Evolutionary conservation across 2,888 invertebrate species (phyloP).

Genomic region (Penaeus monodon): DNA sequence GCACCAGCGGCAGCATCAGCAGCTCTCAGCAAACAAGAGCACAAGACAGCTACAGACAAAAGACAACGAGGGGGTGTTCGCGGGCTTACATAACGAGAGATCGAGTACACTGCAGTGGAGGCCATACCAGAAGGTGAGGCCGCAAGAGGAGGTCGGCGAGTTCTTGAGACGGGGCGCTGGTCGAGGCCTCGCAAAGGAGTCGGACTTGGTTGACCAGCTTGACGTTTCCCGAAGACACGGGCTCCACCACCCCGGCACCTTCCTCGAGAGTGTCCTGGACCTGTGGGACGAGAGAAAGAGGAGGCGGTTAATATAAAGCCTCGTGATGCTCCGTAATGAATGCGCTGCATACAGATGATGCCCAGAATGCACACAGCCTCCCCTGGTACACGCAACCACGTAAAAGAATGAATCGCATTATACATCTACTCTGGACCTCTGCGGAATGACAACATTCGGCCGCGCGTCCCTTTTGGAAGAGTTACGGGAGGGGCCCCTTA

Average conservation of each 20-base stretch:
- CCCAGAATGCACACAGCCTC: not conserved
- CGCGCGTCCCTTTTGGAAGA: too few relatives aligned
- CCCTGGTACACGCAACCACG: too few relatives aligned
- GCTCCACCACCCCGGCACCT: constrained; percentile 50
- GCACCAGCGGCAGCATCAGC: too few relatives aligned
- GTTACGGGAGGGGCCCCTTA: too few relatives aligned
- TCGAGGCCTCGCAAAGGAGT: constrained; percentile 41
- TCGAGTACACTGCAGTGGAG: constrained; percentile 49
- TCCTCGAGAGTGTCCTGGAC: constrained; percentile 54
- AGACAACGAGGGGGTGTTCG: constrained; percentile 44
- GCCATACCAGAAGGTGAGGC: constrained; percentile 65
- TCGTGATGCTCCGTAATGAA: not conserved
- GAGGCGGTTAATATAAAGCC: not conserved
- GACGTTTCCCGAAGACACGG: constrained; percentile 39
- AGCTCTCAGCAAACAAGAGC: too few relatives aligned
- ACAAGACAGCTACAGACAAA: not conserved
- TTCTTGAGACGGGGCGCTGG: constrained; percentile 50
- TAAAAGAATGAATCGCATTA: too few relatives aligned
- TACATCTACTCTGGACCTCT: too few relatives aligned
- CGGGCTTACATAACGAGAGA: constrained; percentile 63
- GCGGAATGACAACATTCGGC: too few relatives aligned
- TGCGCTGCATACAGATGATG: not conserved
- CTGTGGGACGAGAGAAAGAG: constrained; percentile 10
- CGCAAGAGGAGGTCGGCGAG: constrained; percentile 60
- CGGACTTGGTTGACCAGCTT: constrained; percentile 38